Evolutionary conservation across 1,140 invertebrate species (phyloP).

Genomic region (Leptinotarsa undecemlineata): DNA sequence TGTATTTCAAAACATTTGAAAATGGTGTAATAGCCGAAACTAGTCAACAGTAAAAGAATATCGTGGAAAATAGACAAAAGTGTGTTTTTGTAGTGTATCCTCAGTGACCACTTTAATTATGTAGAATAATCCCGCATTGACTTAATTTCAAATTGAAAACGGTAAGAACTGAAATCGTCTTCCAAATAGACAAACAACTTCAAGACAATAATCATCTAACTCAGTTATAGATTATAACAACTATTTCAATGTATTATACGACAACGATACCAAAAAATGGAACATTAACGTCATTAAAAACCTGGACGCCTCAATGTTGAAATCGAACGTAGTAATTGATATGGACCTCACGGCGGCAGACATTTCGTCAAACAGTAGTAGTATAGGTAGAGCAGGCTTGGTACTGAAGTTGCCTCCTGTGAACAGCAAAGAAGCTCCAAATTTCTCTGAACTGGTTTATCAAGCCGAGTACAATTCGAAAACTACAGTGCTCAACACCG

Average conservation of each 20-base stretch:
- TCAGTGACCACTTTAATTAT: no score
- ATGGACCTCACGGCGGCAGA: slow-evolving; percentile 11
- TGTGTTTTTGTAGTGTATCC: no score
- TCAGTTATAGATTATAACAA: slow-evolving; percentile 18
- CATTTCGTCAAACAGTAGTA: not conserved
- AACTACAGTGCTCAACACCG: not conserved
- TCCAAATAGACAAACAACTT: not conserved
- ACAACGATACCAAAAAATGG: slow-evolving; percentile 6
- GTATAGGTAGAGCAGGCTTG: not conserved
- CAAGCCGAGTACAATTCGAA: not conserved
- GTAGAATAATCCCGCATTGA: no score
- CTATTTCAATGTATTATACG: slow-evolving; percentile 9
- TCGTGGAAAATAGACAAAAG: no score
- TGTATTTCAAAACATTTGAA: no score
- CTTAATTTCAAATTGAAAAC: not conserved
- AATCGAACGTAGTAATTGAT: not conserved
- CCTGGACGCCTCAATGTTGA: not conserved
- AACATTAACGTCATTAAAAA: not conserved
- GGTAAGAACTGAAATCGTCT: not conserved
- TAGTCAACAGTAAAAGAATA: no score
- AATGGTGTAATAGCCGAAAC: no score
- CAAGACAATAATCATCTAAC: not conserved
- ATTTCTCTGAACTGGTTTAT: not conserved
- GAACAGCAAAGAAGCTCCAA: slow-evolving; percentile 13
- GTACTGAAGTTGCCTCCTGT: slow-evolving; percentile 1